Evolutionary conservation across 2,113 vertebrate species (phyloP), one percentile per base, ranked within the genome.

Genomic region (Platysteira castanea): DNA sequence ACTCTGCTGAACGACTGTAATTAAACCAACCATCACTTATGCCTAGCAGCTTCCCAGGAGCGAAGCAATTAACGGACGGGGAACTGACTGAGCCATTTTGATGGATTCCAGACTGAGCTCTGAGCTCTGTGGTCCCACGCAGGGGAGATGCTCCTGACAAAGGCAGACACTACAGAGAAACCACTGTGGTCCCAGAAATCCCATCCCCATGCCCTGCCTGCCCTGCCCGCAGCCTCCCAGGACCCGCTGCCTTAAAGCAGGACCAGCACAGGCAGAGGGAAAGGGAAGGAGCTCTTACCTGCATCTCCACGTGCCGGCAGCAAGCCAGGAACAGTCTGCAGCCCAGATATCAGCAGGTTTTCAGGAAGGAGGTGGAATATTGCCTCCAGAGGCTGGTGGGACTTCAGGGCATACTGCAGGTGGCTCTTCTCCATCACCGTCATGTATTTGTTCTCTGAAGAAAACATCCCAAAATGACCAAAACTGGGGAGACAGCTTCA

Each of bases 351-450:
- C 30, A 99, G 98, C 20, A 98, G 93, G 91, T 99, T 99, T 96
- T 99, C 98, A 0, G 99, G 99, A 42, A 99, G 95, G 3, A 99
- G 98, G 85, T 99, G 98, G 94, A 97, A 97, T 69, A 97, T 49
- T 0, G 82, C 82, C 84, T 95, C 97, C 95, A 99, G 68, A 3
- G 97, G 84, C 3, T 96, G 97, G 73, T 99, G 99, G 6, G 84
- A 95, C 95, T 96, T 98, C 57, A 99, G 61, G 21, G 49, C 52
- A 68, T 98, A 99, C 35, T 98, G 98, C 76, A 99, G 90, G 92
- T 97, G 96, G 77, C 97, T 97, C 81, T 96, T 98, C 71, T 99
- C 98, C 46, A 99, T 97, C 35, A 95, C 53, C 0, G 70, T 98
- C 98, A 99, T 63, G 82, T 98, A 91, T 64, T 83, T 97, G 96